Conservation (phyloP, 2,113 vertebrate genomes). For the Podarcis muralis region DNA sequence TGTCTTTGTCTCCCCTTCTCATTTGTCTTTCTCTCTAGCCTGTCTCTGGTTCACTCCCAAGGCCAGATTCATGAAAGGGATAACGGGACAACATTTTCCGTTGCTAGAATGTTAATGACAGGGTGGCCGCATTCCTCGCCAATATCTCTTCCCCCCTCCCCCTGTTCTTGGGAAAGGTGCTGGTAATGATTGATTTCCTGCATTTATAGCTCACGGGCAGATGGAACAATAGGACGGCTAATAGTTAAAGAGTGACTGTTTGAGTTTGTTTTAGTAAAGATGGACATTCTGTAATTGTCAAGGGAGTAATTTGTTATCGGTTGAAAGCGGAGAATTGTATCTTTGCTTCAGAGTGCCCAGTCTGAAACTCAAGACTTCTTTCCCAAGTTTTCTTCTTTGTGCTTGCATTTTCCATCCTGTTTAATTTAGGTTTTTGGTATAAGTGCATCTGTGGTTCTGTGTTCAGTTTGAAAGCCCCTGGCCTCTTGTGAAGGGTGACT, state of each 20-base stretch:
- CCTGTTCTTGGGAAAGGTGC: not conserved
- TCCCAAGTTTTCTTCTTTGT: not conserved
- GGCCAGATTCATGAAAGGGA: conserved; percentile 17
- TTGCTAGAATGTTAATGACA: not conserved
- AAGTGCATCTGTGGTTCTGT: not conserved
- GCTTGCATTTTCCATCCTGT: not conserved
- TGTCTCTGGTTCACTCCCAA: not conserved
- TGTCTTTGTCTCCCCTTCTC: not conserved
- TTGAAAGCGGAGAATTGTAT: not conserved
- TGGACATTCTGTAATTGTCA: conserved; percentile 2
- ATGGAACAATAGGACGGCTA: not conserved
- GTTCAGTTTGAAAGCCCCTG: not conserved
- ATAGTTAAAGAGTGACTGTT: conserved; percentile 22
- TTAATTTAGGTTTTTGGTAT: not conserved
- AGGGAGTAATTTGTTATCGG: conserved; percentile 1
- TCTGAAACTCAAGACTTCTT: not conserved
- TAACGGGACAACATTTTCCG: accelerated
- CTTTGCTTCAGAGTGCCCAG: not conserved
- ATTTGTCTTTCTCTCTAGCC: not conserved
- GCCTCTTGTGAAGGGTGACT: not conserved
- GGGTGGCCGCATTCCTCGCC: not conserved
- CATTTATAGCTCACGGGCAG: conserved; percentile 10
- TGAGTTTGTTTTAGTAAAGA: conserved; percentile 13
- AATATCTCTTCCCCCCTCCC: not conserved
- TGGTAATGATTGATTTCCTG: conserved; percentile 49